Evolutionary conservation across 2,888 invertebrate genomes (phyloP), one percentile per base, ranked within the genome.

Genomic region (Proisotoma minuta): DNA sequence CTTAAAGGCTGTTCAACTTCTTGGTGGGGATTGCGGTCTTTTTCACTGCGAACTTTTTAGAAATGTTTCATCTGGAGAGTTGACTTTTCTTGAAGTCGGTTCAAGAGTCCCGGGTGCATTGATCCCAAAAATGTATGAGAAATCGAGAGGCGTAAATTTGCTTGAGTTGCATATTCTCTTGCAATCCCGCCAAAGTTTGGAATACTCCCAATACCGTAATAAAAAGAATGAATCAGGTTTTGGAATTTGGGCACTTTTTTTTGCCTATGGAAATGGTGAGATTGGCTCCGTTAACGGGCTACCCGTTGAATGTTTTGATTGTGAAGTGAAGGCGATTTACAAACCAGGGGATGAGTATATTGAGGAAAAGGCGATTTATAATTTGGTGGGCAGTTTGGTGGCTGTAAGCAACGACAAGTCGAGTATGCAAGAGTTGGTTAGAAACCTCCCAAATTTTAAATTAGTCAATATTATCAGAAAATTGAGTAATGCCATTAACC

Each of bases 31-130:
- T 12, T 12, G 51, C 20, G 51, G 51, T 10, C 18, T 51, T 24
- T 51, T 51, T 26, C 51, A 51, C 27, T 51, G 27, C 2, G 51
- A 51, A 51, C 26, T 51, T n/a, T 51, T 51, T 51, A 24, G 51
- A 26, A 51, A 50, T 22, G 22, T 27, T 2, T 10, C 23, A n/a
- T 26, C 24, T 26, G 12, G 4, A 5, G 51, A 51, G 27, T 15
- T 51, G 27, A 51, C 51, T 10, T 51, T 51, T 51, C 27, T 51
- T 10, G 51, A 51, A 27, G 51, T 51, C 2, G 51, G 51, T 12
- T 24, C 51, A 4, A 8, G 51, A 27, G 51, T 51, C 3, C 51
- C 51, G 18, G 51, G 51, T 8, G 51, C 51, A 15, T 27, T 51
- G 3, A 51, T 51, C 5, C 51, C 51, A 27, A 51, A 51, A 51